Evolutionary conservation across 2,888 invertebrate species (phyloP).

Genomic region (Stratiomys singularior): DNA sequence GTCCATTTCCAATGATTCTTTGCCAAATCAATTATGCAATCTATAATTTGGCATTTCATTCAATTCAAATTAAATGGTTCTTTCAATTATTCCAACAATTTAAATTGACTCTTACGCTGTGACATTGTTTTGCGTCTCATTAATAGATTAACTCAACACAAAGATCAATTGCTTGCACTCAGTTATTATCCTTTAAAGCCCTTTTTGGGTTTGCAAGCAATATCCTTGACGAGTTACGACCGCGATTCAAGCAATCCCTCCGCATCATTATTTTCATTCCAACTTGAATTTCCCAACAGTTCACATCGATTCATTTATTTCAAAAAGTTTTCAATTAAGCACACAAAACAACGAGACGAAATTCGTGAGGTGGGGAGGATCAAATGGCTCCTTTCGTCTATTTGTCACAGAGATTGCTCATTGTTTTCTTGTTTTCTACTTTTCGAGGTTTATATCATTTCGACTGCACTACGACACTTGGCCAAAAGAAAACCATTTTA

Average conservation of each 20-base stretch:
- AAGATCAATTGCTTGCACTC: conserved; percentile 10
- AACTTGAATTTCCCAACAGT: not conserved
- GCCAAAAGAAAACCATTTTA: conserved; percentile 26
- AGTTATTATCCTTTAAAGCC: not conserved
- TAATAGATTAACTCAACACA: conserved; percentile 32
- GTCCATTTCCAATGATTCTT: too few species aligned
- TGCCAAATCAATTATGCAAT: too few species aligned
- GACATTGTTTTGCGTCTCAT: conserved; percentile 29
- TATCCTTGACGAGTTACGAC: not conserved
- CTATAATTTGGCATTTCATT: too few species aligned
- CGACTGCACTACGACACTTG: conserved; percentile 6
- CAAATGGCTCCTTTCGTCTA: conserved; percentile 1
- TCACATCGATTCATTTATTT: conserved; percentile 15
- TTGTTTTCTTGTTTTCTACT: conserved; percentile 10
- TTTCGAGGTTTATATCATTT: conserved; percentile 2
- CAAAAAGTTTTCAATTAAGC: conserved; percentile 32
- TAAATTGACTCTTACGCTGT: conserved; percentile 5
- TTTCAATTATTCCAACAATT: not conserved
- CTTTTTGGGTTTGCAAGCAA: conserved; percentile 1
- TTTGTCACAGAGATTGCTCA: conserved; percentile 28
- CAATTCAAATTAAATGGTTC: not conserved
- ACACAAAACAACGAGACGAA: not conserved
- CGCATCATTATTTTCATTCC: not conserved
- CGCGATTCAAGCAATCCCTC: not conserved
- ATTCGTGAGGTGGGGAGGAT: too few species aligned